Evolutionary conservation across 30 jellyfish, hydroid and myxozoan genomes (phyloP).

Genomic region (Morbakka virulenta): DNA sequence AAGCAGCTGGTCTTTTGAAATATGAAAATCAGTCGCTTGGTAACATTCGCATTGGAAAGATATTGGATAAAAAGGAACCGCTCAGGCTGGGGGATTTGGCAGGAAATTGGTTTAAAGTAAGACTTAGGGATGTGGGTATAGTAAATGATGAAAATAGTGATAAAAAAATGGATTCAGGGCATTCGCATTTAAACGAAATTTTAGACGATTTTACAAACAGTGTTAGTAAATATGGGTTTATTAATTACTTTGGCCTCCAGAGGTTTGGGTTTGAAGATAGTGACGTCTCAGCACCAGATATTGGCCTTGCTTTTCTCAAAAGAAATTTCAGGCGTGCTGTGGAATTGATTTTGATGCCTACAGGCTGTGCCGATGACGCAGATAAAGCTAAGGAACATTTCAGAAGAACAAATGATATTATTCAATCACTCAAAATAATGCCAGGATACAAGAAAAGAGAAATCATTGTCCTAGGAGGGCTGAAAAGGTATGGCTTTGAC

Average conservation of each 20-base stretch:
- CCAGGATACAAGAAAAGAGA: constrained; percentile 69
- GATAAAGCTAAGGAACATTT: constrained; percentile 52
- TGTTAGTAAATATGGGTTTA: constrained; percentile 44
- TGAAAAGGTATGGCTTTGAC: constrained; percentile 55
- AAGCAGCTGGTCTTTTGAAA: neutral
- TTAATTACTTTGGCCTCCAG: constrained; percentile 73
- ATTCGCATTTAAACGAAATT: no score
- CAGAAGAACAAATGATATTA: constrained; percentile 26
- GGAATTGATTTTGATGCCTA: constrained; percentile 50
- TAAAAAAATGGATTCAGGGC: no score
- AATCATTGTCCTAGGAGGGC: constrained; percentile 32
- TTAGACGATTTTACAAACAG: no score
- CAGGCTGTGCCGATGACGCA: constrained; percentile 18
- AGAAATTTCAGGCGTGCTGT: constrained; percentile 55
- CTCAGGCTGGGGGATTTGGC: constrained; percentile 40
- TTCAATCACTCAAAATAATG: constrained; percentile 48
- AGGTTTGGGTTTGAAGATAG: constrained; percentile 65
- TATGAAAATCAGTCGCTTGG: neutral
- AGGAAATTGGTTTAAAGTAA: constrained; percentile 25
- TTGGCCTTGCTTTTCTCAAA: constrained; percentile 55
- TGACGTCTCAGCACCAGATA: constrained; percentile 19
- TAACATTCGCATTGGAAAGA: constrained; percentile 11
- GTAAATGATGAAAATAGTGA: no score
- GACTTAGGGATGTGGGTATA: constrained; percentile 22
- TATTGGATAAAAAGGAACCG: neutral